Conservation (phyloP, 2,797 vertebrate genomes). For the Spinibarbus caldwelli region DNA sequence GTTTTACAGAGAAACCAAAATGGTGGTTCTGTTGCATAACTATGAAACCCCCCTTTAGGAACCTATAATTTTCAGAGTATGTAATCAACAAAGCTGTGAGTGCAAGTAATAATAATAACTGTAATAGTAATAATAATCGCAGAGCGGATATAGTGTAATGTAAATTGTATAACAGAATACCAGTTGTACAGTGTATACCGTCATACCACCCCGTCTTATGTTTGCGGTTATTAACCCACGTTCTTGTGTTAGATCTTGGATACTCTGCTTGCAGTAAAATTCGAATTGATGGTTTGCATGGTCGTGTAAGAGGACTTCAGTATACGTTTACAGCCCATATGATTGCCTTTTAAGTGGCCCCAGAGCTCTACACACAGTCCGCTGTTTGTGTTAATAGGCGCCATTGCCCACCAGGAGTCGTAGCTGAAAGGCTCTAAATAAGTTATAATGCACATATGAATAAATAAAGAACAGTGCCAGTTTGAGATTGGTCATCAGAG, state of each 20-base stretch:
- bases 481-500: constrained; percentile 48
- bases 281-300: constrained; percentile 15
- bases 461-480: constrained; percentile 58
- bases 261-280: background rate
- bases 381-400: constrained; percentile 45
- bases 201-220: background rate
- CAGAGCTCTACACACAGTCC: constrained; percentile 18
- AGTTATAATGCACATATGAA: constrained; percentile 58
- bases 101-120: background rate
- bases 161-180: background rate
- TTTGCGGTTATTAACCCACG: constrained; percentile 22
- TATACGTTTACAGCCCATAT: constrained; percentile 32
- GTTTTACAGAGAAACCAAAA: background rate
- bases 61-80: background rate
- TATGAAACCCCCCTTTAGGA: background rate
- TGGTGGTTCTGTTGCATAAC: background rate
- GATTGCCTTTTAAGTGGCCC: constrained; percentile 32
- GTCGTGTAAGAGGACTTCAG: background rate
- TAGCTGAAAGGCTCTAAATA: constrained; percentile 53
- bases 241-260: constrained; percentile 39
- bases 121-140: background rate
- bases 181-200: background rate
- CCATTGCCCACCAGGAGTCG: constrained; percentile 31
- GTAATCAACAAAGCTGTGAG: background rate
- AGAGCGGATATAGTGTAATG: background rate